Evolutionary conservation across 2,888 invertebrate species (phyloP), one percentile per base, ranked within the genome.

Genomic region (Craniophora ligustri): DNA sequence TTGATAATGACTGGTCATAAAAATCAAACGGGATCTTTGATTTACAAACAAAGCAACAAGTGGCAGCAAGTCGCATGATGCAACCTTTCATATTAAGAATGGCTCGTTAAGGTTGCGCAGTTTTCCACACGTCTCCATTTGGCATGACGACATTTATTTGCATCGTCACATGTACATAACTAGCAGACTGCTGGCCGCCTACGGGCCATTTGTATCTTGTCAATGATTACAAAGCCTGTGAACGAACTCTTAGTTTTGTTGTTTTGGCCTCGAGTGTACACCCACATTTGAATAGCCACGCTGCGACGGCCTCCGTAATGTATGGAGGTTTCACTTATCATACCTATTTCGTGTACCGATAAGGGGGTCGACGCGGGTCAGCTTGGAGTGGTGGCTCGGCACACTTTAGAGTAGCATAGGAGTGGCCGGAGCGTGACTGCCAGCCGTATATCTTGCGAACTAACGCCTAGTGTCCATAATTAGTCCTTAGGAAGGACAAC

Each of bases 181-280:
- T 50, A 53, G 58, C 68, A 70, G 75, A 77, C 78, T 66, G 72
- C 57, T 59, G 47, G 68, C 77, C 84, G 79, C 87, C 86, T 79
- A 87, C 86, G 67, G 54, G 41, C 57, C 59, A 57, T 60, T 60
- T 63, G 60, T 69, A 61, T 57, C 67, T 68, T 63, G 61, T 64
- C 51, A 51, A 39, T 47, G 42, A 47, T 45, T 48, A 67, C 62
- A 68, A 75, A 73, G 48, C 67, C 62, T 72, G 73, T 63, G 68
- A 67, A 72, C 69, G 70, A 71, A 75, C 67, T 63, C 53, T 64
- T 48, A 48, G 30, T 16, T 61, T 60, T 78, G 84, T 80, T 74
- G 59, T 84, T 86, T 82, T 82, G 87, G 78, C 89, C 88, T 89
- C 86, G 85, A 82, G 63, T 84, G 82, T 86, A 88, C 90, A 79